Evolutionary conservation across 2,888 invertebrate genomes (phyloP), one percentile per base, ranked within the genome.

Genomic region (Tiliacea citrago): DNA sequence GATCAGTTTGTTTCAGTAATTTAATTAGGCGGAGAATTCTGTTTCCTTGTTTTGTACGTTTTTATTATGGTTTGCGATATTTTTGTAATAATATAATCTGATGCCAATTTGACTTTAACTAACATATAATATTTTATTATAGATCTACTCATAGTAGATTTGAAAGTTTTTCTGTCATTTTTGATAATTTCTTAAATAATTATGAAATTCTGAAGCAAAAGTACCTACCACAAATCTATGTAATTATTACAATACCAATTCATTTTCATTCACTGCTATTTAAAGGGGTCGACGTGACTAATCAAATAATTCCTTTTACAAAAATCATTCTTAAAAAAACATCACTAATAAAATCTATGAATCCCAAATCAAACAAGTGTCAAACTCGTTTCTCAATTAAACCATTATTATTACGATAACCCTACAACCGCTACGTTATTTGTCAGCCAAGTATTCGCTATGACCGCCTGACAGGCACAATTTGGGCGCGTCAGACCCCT

Each of bases 381-480:
- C 76, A 53, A 67, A 53, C n/a, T 75, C 69, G 42, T 42, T 72
- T 57, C 66, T 63, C 55, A 65, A 72, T 81, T 53, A 73, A 60
- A 73, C 57, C 24, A 42, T 69, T 66, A 78, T 61, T 90, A 29
- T 39, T 87, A 86, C 90, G 89, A 86, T 79, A 89, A 86, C 84
- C 81, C 87, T 83, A 77, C 85, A 88, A 89, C 89, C 84, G 81
- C 87, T 86, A 61, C 88, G 90, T 81, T 92, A 91, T 93, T 92
- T 93, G 91, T 92, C 91, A 89, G 88, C 86, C 87, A 86, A 83
- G 82, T 86, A 87, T 81, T 81, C 82, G 83, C 76, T 87, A 82
- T 87, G 81, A 83, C 75, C 76, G 86, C 89, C 88, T 91, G 94
- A 93, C 93, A 91, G 91, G 86, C 89, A 92, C 92, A 93, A 93